phyloP scores from a whole-genome alignment of 2,797 vertebrate genomes.

The Tapera naevia region DNA sequence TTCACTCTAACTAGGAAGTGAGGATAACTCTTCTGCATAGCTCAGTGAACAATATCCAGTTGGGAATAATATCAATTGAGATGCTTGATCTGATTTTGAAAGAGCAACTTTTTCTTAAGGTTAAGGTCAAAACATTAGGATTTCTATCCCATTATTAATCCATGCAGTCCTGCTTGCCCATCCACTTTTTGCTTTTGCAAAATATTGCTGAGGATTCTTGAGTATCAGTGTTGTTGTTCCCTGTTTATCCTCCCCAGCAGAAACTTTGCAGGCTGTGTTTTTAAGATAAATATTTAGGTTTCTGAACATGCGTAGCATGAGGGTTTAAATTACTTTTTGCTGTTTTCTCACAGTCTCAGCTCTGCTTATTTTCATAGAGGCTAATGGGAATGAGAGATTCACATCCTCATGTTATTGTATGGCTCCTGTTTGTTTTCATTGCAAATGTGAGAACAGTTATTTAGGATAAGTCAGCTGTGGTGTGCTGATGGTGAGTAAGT shows the following conservation, averaged over 20 bases:
- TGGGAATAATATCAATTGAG: not conserved
- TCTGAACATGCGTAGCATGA: conserved; percentile 1
- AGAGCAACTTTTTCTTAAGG: not conserved
- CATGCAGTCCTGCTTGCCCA: not conserved
- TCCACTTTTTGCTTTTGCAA: not conserved
- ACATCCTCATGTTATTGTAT: conserved; percentile 61
- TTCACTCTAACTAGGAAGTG: not conserved
- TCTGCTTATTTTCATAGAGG: conserved; percentile 71
- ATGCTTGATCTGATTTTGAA: not conserved
- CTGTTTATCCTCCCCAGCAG: not conserved
- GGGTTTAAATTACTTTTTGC: conserved; percentile 55
- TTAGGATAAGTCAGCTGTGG: conserved; percentile 40
- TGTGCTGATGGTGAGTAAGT: conserved; percentile 29
- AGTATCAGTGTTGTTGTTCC: not conserved
- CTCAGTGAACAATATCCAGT: not conserved
- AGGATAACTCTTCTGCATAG: not conserved
- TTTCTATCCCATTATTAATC: not conserved
- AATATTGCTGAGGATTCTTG: not conserved
- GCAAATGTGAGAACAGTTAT: conserved; percentile 60
- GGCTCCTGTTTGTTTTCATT: conserved; percentile 71
- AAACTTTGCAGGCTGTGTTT: conserved; percentile 43
- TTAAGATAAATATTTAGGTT: conserved; percentile 69
- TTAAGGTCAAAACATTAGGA: not conserved
- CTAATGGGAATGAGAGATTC: conserved; percentile 54
- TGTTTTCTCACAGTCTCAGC: conserved; percentile 65